Evolutionary conservation across 2,888 invertebrate genomes (phyloP).

Genomic region (Amblyjoppa fuscipennis): DNA sequence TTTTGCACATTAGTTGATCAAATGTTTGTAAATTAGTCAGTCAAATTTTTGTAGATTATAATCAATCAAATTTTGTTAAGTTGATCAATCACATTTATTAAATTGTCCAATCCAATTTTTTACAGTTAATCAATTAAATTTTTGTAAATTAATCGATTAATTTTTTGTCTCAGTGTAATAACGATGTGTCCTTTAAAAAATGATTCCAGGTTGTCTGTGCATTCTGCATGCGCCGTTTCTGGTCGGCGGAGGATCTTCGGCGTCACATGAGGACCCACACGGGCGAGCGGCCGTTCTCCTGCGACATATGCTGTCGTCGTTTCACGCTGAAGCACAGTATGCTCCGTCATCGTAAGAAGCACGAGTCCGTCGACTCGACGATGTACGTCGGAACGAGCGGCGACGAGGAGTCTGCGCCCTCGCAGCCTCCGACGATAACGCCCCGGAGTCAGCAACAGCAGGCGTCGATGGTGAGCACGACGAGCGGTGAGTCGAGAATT

Average conservation of each 20-base stretch:
- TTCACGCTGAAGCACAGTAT: conserved; percentile 98
- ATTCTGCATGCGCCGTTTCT: conserved; percentile 96
- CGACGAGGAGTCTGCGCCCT: conserved; percentile 85
- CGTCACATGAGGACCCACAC: conserved; percentile 98
- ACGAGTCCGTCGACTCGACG: conserved; percentile 88
- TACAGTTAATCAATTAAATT: background rate
- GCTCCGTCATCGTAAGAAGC: conserved; percentile 96
- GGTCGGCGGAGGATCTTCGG: conserved; percentile 97
- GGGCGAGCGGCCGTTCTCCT: conserved; percentile 96
- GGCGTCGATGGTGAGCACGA: conserved; percentile 66
- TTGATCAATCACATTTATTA: background rate
- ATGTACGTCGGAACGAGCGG: conserved; percentile 87
- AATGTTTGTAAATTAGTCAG: background rate
- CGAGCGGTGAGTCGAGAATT: conserved; percentile 72
- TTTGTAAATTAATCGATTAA: background rate
- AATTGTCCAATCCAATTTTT: background rate
- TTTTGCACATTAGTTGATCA: background rate
- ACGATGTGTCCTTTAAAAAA: background rate
- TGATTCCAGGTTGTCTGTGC: conserved; percentile 92
- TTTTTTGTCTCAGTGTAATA: background rate
- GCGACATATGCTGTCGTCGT: conserved; percentile 94
- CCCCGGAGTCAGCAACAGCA: conserved; percentile 78
- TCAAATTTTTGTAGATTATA: background rate
- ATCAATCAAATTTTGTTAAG: background rate
- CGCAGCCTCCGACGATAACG: conserved; percentile 79